Evolutionary conservation across 2,888 invertebrate species (phyloP), one percentile per base, ranked within the genome.

Genomic region (Zygogramma bicolorata): DNA sequence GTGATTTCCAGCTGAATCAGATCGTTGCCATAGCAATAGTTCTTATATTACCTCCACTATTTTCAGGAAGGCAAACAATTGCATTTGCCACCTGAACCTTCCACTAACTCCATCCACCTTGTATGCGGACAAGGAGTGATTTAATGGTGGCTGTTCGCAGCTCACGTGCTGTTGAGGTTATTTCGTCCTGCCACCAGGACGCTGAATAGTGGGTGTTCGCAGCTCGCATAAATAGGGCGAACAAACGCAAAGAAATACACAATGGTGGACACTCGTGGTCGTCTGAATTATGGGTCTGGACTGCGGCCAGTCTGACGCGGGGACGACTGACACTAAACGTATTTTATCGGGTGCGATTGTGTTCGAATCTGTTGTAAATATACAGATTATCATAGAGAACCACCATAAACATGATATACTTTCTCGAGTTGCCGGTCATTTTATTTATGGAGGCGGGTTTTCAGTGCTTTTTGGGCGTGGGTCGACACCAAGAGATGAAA

Each of bases 301-400:
- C 69, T 58, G 27, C 68, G 65, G 74, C 63, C 74, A 66, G 65
- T 69, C 59, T 49, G 72, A 58, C 68, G 66, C 71, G 75, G n/a
- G n/a, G 75, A 70, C 65, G 69, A 71, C 73, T 80, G 80, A 76
- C 81, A 79, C 75, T 82, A 82, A 81, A 81, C 71, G 81, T 82
- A 78, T 78, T 82, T 82, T 82, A 81, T 82, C 75, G 79, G 76
- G 78, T 75, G 63, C 70, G 68, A 74, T 77, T 79, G 80, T 79
- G 70, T 77, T 78, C 73, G 79, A 77, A 78, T 79, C 80, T 76
- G 81, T 75, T 81, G 80, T 81, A 81, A 81, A 81, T 81, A 77
- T 77, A 71, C 79, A 75, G 81, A 81, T 81, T 81, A 81, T 79
- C 77, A 75, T 72, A 65, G 68, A 73, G 62, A 58, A 74, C 46